These are phyloP conservation scores for Sminthurides bifidus DNA, from an alignment of 1,140 invertebrate genomes.

Conservation along the genomic window DNA sequence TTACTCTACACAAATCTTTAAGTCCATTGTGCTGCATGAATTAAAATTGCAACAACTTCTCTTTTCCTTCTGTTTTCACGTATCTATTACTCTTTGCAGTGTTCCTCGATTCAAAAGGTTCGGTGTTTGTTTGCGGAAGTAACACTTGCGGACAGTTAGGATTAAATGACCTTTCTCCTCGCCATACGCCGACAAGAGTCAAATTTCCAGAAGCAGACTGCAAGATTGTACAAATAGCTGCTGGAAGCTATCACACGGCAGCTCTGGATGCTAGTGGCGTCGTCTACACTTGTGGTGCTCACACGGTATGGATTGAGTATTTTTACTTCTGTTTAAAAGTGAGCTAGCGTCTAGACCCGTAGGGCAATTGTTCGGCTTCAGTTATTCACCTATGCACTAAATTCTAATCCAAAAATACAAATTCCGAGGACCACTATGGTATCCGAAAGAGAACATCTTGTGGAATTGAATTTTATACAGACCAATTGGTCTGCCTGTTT, in stretches of 20 bases:
- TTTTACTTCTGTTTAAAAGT: neutral
- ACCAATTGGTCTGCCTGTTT: too few relatives aligned
- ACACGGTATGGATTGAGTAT: constrained; percentile 50
- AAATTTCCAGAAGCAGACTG: constrained; percentile 51
- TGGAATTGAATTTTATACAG: neutral
- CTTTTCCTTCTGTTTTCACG: too few relatives aligned
- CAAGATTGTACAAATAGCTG: constrained; percentile 58
- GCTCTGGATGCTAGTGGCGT: constrained; percentile 78
- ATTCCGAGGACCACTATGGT: too few relatives aligned
- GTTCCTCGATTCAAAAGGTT: constrained; percentile 58
- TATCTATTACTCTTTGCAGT: constrained; percentile 39
- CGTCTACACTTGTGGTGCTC: constrained; percentile 85
- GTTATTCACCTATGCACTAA: neutral
- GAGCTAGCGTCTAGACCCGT: neutral
- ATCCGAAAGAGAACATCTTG: neutral
- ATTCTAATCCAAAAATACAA: too few relatives aligned
- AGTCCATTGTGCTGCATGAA: neutral
- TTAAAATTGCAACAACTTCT: too few relatives aligned
- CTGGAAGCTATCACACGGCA: constrained; percentile 90
- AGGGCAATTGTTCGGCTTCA: neutral
- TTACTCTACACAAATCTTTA: neutral
- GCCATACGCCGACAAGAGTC: constrained; percentile 62
- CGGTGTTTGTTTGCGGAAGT: constrained; percentile 74
- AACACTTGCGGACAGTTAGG: constrained; percentile 92
- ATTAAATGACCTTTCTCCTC: constrained; percentile 63